These are phyloP conservation scores for Aptenodytes forsteri DNA, from an alignment of 2,113 vertebrate species.

Conservation along the genomic window DNA sequence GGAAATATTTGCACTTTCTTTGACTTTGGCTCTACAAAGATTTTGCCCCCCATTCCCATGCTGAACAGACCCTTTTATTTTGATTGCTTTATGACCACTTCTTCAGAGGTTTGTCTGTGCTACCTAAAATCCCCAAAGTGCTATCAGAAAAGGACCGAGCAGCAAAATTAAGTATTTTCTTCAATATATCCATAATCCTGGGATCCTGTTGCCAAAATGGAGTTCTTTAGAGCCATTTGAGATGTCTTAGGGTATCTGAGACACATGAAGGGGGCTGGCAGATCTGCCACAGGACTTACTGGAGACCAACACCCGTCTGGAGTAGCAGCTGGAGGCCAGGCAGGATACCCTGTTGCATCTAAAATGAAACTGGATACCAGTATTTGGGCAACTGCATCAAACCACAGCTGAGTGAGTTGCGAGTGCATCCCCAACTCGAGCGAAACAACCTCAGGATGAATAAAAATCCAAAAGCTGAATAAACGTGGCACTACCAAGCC, in stretches of 20 bases:
- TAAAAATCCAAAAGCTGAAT: background rate
- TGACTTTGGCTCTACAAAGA: background rate
- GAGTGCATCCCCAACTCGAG: background rate
- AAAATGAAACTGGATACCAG: background rate
- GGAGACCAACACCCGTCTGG: background rate
- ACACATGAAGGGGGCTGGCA: background rate
- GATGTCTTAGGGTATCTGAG: background rate
- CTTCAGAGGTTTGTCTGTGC: background rate
- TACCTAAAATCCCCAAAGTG: background rate
- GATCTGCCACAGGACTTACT: background rate
- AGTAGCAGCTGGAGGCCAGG: slow-evolving; percentile 2
- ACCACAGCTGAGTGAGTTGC: background rate
- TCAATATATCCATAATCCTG: background rate
- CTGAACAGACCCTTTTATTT: background rate
- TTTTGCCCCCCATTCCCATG: background rate
- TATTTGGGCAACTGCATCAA: background rate
- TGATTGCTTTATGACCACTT: background rate
- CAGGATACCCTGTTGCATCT: background rate
- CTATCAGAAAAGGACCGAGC: background rate
- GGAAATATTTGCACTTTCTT: background rate
- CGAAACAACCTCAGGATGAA: background rate
- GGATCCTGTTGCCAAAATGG: background rate
- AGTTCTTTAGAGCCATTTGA: background rate
- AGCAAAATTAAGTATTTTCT: background rate
- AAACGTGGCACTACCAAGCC: background rate